Percentiles rank a stretch among this genome's conserved stretches.
Conservation (phyloP, 2,113 vertebrate genomes). For the Eublepharis macularius region DNA sequence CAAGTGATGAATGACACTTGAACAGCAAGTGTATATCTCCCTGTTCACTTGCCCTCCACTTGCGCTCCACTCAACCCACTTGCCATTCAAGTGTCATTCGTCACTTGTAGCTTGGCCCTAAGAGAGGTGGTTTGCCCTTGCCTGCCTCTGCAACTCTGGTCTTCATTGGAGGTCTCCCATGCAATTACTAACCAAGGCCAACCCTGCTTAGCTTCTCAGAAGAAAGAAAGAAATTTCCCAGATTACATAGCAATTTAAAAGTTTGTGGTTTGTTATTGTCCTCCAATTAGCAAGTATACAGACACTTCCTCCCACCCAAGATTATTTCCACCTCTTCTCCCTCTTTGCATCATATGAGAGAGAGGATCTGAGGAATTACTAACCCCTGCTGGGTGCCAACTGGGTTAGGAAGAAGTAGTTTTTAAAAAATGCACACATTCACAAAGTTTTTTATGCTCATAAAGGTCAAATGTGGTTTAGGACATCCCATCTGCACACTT, state of each 20-base stretch:
- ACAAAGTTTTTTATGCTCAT: slow-evolving; percentile 68
- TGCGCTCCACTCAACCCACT: too few species aligned
- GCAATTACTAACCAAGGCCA: too few species aligned
- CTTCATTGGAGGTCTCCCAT: too few species aligned
- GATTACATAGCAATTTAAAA: slow-evolving; percentile 32
- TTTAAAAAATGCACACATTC: slow-evolving; percentile 69
- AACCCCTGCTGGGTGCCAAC: slow-evolving; percentile 79
- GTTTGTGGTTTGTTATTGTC: slow-evolving; percentile 38
- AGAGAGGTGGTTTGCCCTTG: too few species aligned
- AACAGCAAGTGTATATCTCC: too few species aligned
- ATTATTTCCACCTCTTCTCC: neutral
- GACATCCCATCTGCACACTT: slow-evolving; percentile 83
- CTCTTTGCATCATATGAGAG: neutral
- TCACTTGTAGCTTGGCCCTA: too few species aligned
- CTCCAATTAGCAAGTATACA: slow-evolving; percentile 22
- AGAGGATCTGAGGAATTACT: slow-evolving; percentile 46
- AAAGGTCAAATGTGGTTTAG: slow-evolving; percentile 77
- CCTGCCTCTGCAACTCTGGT: too few species aligned
- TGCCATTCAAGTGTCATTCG: too few species aligned
- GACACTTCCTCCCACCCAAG: neutral
- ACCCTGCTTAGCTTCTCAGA: too few species aligned
- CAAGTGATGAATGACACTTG: too few species aligned
- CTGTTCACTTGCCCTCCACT: too few species aligned
- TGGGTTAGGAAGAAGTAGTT: slow-evolving; percentile 67
- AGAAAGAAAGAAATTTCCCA: neutral